Conservation (phyloP, 2,797 vertebrate genomes). For the Centropyge bicolor region DNA sequence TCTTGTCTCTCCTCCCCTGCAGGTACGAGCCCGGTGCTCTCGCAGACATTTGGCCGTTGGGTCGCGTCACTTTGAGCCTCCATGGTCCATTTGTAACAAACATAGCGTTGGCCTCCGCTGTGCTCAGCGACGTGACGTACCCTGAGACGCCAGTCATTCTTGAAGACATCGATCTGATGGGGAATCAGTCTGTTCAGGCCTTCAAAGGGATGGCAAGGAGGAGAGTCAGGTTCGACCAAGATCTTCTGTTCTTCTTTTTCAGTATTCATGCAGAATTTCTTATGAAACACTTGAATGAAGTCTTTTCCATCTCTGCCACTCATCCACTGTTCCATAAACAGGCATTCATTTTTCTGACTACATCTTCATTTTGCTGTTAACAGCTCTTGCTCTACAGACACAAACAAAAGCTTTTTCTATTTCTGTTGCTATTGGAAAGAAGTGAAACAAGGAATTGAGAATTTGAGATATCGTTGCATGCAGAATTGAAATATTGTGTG, state of each 20-base stretch:
- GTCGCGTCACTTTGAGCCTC: constrained; percentile 59
- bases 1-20: neutral
- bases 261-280: neutral
- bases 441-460: no score
- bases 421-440: no score
- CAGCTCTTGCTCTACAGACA: no score
- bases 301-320: no score
- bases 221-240: constrained; percentile 61
- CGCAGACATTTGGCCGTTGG: constrained; percentile 65
- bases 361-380: no score
- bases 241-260: neutral
- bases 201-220: constrained; percentile 10
- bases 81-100: constrained; percentile 38
- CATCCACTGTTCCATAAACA: no score
- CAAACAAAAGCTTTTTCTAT: no score
- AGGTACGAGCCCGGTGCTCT: constrained; percentile 70
- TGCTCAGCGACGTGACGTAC: constrained; percentile 61
- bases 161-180: constrained; percentile 47
- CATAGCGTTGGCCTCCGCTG: neutral
- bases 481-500: no score
- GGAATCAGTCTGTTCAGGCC: constrained; percentile 31
- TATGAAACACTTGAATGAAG: neutral
- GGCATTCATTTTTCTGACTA: no score
- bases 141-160: constrained; percentile 61
- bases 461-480: no score